Conservation (phyloP, 2,888 invertebrate genomes). For the Hetaerina titia region DNA sequence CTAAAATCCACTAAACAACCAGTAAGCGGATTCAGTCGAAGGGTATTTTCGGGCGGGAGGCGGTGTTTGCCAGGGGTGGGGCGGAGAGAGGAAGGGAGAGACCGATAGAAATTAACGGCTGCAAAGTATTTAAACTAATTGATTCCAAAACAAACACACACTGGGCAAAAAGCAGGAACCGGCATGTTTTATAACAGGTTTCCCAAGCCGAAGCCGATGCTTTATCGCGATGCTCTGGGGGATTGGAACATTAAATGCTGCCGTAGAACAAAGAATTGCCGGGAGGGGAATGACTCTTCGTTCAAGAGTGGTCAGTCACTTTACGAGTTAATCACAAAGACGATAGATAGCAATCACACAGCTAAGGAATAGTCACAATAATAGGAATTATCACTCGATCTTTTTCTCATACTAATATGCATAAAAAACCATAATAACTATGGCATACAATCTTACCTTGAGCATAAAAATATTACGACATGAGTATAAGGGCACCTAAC, state of each 20-base stretch:
- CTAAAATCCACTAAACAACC: conserved; percentile 48
- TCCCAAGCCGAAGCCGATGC: not conserved
- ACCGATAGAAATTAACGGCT: conserved; percentile 40
- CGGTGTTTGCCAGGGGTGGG: not conserved
- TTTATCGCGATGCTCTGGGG: not conserved
- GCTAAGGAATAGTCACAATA: too few relatives aligned
- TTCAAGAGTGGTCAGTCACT: not conserved
- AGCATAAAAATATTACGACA: too few relatives aligned
- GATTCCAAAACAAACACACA: conserved; percentile 33
- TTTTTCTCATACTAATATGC: too few relatives aligned
- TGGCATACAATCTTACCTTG: too few relatives aligned
- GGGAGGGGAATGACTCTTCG: not conserved
- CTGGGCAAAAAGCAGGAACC: not conserved
- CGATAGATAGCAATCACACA: too few relatives aligned
- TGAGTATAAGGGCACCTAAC: too few relatives aligned
- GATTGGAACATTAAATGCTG: not conserved
- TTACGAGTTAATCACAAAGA: not conserved
- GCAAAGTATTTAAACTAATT: conserved; percentile 49
- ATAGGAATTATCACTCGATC: too few relatives aligned
- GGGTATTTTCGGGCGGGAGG: conserved; percentile 1
- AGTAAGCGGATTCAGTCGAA: conserved; percentile 43
- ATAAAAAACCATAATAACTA: too few relatives aligned
- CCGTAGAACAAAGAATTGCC: not conserved
- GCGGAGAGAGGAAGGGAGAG: not conserved
- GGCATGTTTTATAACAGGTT: conserved; percentile 35